Evolutionary conservation across 2,888 invertebrate species (phyloP), one percentile per base, ranked within the genome.

Genomic region (Eupsilia transversa): DNA sequence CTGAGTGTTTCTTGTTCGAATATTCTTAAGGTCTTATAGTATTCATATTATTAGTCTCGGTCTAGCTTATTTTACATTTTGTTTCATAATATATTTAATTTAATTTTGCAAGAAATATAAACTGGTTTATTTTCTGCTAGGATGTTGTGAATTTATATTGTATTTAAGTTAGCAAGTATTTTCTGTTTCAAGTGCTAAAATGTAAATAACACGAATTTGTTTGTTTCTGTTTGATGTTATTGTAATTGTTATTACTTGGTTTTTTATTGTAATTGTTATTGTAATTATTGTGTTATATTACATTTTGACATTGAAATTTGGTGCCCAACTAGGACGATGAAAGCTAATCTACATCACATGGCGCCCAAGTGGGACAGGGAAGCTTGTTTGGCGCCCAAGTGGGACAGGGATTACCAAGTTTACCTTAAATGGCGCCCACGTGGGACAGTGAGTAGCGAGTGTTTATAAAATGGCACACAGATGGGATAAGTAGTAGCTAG

Each of bases 31-130:
- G 63, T 59, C 41, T 59, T 83, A 64, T n/a, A 46, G 33, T 46
- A 59, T 57, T n/a, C 33, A 64, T 70, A 74, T 80, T 84, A 84
- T n/a, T 81, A 63, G 46, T 70, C 41, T 74, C 35, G 20, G 33
- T 41, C 43, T 63, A 27, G 49, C 35, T 49, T 70, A 30, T 64
- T 67, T 67, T 64, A 63, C 17, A 54, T 41, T 74, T 59, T 56
- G 27, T 38, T 63, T 52, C 27, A 20, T 65, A 73, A n/a, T 69
- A 79, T 67, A 72, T 79, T 60, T 49, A 65, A 80, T 79, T 65
- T 61, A 3, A 60, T 46, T 78, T 71, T 38, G 20, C 12, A 3
- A 57, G 41, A 59, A 70, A 69, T 60, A 12, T 41, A 30, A 17
- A 27, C 35, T 56, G 33, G 20, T 49, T 71, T 49, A 49, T 72